Conservation (phyloP, 92 coral and sea anemone genomes). For the Parazoanthus atlanticus region DNA sequence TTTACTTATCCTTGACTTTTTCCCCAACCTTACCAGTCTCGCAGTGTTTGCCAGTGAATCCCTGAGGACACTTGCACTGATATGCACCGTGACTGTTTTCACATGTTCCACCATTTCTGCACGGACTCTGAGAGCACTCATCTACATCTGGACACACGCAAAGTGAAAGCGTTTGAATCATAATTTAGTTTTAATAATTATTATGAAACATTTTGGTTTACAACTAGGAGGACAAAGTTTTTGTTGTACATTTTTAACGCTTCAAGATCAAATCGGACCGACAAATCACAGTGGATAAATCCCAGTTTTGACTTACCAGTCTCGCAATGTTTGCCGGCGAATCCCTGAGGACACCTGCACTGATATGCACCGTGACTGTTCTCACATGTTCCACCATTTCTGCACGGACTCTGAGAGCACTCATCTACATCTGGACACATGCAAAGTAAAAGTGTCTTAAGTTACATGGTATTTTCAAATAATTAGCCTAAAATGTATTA, state of each 20-base stretch:
- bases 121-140: conserved; percentile 36
- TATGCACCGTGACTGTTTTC: conserved; percentile 35
- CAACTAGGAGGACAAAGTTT: no score
- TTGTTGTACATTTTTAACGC: no score
- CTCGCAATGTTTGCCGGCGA: conserved; percentile 48
- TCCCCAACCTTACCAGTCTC: conserved; percentile 34
- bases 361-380: conserved; percentile 32
- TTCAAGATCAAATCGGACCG: neutral
- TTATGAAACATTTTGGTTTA: neutral
- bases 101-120: conserved; percentile 47
- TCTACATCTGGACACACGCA: conserved; percentile 27
- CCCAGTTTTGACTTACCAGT: no score
- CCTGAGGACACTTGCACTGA: conserved; percentile 34
- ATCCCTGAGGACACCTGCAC: conserved; percentile 45
- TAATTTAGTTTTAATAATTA: neutral
- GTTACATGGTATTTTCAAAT: no score
- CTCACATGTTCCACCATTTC: conserved; percentile 43
- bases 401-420: conserved; percentile 38
- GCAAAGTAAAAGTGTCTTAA: neutral
- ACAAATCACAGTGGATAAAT: no score
- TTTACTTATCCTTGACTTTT: no score
- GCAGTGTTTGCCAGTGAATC: conserved; percentile 49
- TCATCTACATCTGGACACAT: conserved; percentile 36
- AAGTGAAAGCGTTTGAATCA: neutral
- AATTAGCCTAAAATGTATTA: neutral